These are phyloP conservation scores for Gavia stellata DNA, from an alignment of 2,113 vertebrate species.

Conservation along the genomic window DNA sequence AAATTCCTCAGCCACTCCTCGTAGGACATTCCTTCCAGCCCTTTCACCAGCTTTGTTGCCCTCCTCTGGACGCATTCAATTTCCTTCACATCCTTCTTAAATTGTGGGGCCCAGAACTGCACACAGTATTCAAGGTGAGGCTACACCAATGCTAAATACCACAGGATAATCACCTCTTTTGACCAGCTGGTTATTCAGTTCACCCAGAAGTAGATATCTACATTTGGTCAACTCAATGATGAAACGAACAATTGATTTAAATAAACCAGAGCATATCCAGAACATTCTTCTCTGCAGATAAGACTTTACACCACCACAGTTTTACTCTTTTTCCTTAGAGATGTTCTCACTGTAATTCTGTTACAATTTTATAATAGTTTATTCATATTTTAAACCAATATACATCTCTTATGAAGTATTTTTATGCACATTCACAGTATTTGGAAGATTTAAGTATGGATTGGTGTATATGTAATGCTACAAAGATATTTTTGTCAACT, in stretches of 20 bases:
- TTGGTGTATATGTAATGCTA: not conserved
- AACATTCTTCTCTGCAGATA: not conserved
- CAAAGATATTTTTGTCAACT: not conserved
- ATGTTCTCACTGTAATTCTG: not conserved
- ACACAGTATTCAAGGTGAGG: not conserved
- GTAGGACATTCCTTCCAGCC: not conserved
- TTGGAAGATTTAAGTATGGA: not conserved
- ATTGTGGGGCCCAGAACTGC: not conserved
- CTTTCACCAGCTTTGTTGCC: not conserved
- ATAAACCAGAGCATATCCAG: not conserved
- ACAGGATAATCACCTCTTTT: not conserved
- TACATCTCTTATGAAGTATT: not conserved
- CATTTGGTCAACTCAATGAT: not conserved
- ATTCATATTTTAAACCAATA: not conserved
- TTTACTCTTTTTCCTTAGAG: not conserved
- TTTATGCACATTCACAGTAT: not conserved
- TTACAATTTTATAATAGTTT: not conserved
- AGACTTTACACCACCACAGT: not conserved
- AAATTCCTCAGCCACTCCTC: not conserved
- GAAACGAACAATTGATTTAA: not conserved
- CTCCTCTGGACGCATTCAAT: not conserved
- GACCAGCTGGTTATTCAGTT: not conserved
- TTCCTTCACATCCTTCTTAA: not conserved
- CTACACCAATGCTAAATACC: not conserved
- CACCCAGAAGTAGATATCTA: not conserved